phyloP scores from a whole-genome alignment of 2,888 invertebrate genomes.

The Apantesis nais region DNA sequence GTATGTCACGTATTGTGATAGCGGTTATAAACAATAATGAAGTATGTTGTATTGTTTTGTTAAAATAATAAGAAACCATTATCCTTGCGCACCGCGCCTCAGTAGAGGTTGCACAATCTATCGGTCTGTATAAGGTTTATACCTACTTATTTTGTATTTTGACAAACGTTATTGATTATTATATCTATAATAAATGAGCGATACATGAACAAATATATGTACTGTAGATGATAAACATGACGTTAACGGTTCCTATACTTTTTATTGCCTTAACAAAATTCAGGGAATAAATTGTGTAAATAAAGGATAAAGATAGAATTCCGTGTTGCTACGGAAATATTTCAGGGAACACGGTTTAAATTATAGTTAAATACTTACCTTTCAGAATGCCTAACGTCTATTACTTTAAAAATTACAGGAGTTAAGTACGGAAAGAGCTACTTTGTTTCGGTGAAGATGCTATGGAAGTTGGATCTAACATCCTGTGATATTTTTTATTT shows the following conservation, averaged over 20 bases:
- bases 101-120: slow-evolving; percentile 17
- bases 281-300: background rate
- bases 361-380: no score
- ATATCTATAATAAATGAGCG: background rate
- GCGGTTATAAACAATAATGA: slow-evolving; percentile 43
- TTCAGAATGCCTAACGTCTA: no score
- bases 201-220: background rate
- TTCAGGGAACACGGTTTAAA: background rate
- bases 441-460: background rate
- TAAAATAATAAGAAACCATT: slow-evolving; percentile 35
- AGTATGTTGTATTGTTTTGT: slow-evolving; percentile 32
- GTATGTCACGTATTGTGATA: slow-evolving; percentile 51
- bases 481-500: no score
- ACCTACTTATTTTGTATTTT: background rate
- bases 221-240: background rate
- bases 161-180: background rate
- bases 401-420: background rate
- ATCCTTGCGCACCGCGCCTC: slow-evolving; percentile 17
- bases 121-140: background rate
- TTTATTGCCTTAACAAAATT: background rate
- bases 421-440: background rate
- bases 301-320: background rate
- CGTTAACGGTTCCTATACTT: background rate
- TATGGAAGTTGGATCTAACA: background rate
- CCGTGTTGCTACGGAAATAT: background rate